These are phyloP conservation scores for Ganaspis sp. DNA, from an alignment of 1,140 invertebrate genomes.

Conservation along the genomic window DNA sequence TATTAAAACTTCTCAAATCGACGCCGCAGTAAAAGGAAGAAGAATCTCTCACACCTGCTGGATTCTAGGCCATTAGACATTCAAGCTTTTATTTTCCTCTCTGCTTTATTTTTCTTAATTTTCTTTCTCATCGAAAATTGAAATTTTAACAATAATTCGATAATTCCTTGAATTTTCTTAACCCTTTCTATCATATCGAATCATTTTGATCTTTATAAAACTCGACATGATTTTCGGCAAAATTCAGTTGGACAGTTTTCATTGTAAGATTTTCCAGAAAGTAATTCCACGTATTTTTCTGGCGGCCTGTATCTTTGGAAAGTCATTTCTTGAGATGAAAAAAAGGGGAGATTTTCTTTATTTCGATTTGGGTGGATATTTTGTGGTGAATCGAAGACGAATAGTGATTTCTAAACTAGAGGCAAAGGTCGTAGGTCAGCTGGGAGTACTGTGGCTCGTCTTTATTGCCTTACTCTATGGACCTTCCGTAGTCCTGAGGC, in stretches of 20 bases:
- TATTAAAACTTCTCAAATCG: constrained; percentile 71
- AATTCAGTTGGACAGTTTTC: no score
- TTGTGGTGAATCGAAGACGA: constrained; percentile 16
- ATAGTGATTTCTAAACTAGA: constrained; percentile 12
- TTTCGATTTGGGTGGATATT: neutral
- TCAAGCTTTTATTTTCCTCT: neutral
- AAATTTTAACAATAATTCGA: no score
- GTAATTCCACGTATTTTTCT: neutral
- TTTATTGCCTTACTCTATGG: constrained; percentile 45
- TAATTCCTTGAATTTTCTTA: no score
- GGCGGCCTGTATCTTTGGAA: neutral
- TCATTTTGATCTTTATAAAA: no score
- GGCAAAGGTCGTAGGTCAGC: constrained; percentile 30
- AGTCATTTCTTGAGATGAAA: neutral
- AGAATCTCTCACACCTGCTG: constrained; percentile 56
- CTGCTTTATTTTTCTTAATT: neutral
- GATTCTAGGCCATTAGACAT: constrained; percentile 57
- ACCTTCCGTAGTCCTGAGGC: constrained; percentile 29
- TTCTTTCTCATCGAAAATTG: neutral
- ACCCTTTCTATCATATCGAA: no score
- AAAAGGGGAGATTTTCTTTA: neutral
- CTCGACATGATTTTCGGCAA: no score
- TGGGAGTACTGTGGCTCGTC: constrained; percentile 41
- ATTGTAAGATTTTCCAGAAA: no score
- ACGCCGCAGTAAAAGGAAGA: constrained; percentile 57